A percentile compares a stretch with the other conserved stretches of the same genome.
Evolutionary conservation across 2,797 vertebrate species (phyloP).

Genomic region (Graptemys geographica): DNA sequence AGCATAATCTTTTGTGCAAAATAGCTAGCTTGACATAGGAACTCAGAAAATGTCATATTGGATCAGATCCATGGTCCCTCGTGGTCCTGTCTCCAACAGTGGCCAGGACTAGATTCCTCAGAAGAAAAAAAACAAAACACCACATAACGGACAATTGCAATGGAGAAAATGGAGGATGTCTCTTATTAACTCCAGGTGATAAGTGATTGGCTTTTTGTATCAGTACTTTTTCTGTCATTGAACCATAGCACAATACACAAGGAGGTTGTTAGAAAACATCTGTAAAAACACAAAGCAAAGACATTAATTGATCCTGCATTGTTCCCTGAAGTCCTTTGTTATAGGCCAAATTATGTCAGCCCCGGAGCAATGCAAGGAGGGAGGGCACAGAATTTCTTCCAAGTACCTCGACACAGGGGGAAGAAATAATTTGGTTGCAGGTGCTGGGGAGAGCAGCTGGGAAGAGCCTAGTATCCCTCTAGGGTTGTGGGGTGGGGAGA

Average conservation of each 20-base stretch:
- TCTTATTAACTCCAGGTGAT: neutral
- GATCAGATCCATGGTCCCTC: neutral
- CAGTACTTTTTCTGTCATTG: neutral
- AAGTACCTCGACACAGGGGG: neutral
- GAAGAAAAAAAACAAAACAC: neutral
- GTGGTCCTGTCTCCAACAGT: neutral
- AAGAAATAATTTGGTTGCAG: neutral
- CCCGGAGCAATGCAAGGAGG: neutral
- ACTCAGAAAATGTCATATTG: neutral
- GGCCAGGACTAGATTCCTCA: neutral
- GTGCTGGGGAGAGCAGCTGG: neutral
- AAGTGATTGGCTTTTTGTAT: neutral
- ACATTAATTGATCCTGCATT: neutral
- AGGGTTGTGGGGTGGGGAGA: neutral
- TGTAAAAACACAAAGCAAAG: neutral
- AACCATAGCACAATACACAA: neutral
- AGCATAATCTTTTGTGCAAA: neutral
- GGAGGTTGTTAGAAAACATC: neutral
- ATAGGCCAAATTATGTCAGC: neutral
- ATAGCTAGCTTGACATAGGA: neutral
- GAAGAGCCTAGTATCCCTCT: neutral
- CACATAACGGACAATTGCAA: accelerated
- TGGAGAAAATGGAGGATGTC: neutral
- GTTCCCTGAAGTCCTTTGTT: neutral
- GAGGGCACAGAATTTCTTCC: neutral